Evolutionary conservation across 1,140 invertebrate species (phyloP).

Genomic region (Leptoteleia sp.): DNA sequence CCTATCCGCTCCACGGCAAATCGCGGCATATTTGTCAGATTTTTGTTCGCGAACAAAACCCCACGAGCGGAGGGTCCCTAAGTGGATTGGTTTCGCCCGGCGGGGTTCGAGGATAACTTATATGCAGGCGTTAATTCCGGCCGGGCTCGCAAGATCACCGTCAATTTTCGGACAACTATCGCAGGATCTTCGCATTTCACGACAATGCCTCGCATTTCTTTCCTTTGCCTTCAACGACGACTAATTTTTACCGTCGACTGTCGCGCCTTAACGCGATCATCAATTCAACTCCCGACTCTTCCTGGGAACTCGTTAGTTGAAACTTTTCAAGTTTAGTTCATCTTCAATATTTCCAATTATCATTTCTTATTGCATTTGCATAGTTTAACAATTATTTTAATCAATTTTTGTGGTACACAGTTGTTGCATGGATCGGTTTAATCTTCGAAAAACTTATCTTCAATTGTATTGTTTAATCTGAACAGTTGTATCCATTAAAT

Average conservation of each 20-base stretch:
- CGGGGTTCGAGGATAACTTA: conserved; percentile 68
- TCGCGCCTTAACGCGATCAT: conserved; percentile 19
- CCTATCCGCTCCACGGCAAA: conserved; percentile 77
- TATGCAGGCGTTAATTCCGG: conserved; percentile 70
- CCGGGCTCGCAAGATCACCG: conserved; percentile 58
- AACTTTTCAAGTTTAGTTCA: no score
- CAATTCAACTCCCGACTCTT: no score
- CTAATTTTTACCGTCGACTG: conserved; percentile 33
- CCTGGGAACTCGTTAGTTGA: no score
- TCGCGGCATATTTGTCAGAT: conserved; percentile 81
- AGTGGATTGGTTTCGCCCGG: conserved; percentile 79
- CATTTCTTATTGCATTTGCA: no score
- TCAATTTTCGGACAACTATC: conserved; percentile 59
- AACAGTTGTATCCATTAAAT: no score
- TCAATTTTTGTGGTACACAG: no score
- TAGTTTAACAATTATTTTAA: no score
- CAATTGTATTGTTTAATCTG: no score
- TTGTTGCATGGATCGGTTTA: no score
- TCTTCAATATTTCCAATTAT: no score
- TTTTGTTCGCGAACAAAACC: conserved; percentile 80
- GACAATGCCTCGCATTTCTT: conserved; percentile 26
- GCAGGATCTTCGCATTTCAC: conserved; percentile 40
- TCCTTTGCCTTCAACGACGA: conserved; percentile 7
- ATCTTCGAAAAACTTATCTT: no score
- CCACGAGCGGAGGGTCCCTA: conserved; percentile 69